phyloP scores from a whole-genome alignment of 2,888 invertebrate species.

The Drosophila differens region DNA sequence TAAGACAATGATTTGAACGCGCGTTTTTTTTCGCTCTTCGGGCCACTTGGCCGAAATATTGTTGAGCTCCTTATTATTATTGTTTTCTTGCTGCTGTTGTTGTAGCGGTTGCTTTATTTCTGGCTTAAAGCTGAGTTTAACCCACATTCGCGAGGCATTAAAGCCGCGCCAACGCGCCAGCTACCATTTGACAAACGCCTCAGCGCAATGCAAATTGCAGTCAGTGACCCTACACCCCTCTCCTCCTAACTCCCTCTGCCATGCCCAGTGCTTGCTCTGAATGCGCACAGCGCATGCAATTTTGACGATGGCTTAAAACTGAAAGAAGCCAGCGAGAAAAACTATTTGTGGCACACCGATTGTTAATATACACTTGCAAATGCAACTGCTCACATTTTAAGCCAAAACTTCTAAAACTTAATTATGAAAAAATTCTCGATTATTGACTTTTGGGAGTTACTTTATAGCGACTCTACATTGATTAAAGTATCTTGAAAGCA shows the following conservation, averaged over 20 bases:
- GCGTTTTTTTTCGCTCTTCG: constrained; percentile 2
- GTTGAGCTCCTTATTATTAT: background rate
- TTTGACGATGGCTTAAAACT: constrained; percentile 36
- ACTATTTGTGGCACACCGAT: background rate
- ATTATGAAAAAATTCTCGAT: background rate
- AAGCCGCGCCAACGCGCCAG: constrained; percentile 11
- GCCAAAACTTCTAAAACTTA: background rate
- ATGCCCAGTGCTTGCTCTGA: constrained; percentile 29
- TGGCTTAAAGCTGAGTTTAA: constrained; percentile 66
- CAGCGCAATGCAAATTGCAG: constrained; percentile 68
- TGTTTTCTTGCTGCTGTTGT: constrained; percentile 2
- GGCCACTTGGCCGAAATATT: constrained; percentile 33
- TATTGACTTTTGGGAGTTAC: background rate
- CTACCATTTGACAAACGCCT: constrained; percentile 73
- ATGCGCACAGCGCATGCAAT: constrained; percentile 63
- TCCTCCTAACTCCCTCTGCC: background rate
- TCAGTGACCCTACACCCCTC: background rate
- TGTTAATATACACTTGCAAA: background rate
- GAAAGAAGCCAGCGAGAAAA: constrained; percentile 3
- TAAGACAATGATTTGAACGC: constrained; percentile 26
- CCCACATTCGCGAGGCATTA: constrained; percentile 57
- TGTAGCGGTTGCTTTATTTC: constrained; percentile 24
- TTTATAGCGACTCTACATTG: background rate
- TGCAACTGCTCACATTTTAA: background rate
- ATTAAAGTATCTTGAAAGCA: background rate